phyloP scores from a whole-genome alignment of 2,888 invertebrate genomes.

The Netelia virgata region DNA sequence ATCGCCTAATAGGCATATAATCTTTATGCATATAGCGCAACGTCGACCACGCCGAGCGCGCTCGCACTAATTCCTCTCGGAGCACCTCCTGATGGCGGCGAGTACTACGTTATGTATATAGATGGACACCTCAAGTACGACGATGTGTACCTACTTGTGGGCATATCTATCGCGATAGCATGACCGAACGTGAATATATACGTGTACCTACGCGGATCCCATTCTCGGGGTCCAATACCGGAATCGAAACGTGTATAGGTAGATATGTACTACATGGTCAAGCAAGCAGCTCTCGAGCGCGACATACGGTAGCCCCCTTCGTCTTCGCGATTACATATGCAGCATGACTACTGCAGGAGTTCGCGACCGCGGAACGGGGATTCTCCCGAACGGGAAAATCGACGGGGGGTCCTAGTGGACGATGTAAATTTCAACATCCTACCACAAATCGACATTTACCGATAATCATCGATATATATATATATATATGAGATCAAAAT shows the following conservation, averaged over 20 bases:
- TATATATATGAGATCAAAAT: background rate
- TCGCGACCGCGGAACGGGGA: constrained; percentile 59
- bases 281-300: constrained; percentile 62
- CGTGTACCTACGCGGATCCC: constrained; percentile 26
- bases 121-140: constrained; percentile 54
- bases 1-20: constrained; percentile 84
- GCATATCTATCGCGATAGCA: constrained; percentile 31
- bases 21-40: constrained; percentile 81
- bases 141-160: constrained; percentile 20
- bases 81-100: constrained; percentile 64
- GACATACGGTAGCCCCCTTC: constrained; percentile 73
- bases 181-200: constrained; percentile 1
- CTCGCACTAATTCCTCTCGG: constrained; percentile 68
- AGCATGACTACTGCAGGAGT: constrained; percentile 69
- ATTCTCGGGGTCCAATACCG: constrained; percentile 13
- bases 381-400: constrained; percentile 54
- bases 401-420: constrained; percentile 39
- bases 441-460: constrained; percentile 28
- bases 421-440: constrained; percentile 74
- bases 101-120: constrained; percentile 58
- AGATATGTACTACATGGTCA: constrained; percentile 57
- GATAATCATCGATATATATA: background rate
- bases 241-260: constrained; percentile 21
- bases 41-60: constrained; percentile 64
- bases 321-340: constrained; percentile 75